phyloP scores from a whole-genome alignment of 2,113 vertebrate species.

The Cololabis saira region DNA sequence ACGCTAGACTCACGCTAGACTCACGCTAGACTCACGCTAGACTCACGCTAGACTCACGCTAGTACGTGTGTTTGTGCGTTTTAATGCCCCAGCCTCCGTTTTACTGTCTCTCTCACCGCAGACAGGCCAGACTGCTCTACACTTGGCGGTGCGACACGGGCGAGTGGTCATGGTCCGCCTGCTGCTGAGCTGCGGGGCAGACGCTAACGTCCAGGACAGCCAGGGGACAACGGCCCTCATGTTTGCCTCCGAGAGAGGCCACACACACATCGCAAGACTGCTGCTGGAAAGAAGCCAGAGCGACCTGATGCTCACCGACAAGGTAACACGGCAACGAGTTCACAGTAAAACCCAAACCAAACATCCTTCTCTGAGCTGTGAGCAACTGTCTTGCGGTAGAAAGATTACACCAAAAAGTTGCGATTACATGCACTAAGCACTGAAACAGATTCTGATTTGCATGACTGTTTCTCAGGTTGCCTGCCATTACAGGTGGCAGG shows the following conservation, averaged over 20 bases:
- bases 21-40: too few species aligned
- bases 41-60: too few species aligned
- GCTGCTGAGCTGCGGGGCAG: constrained; percentile 83
- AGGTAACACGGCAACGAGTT: constrained; percentile 71
- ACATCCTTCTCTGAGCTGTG: too few species aligned
- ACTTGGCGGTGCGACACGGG: constrained; percentile 90
- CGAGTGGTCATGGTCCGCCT: constrained; percentile 86
- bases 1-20: too few species aligned
- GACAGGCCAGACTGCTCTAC: constrained; percentile 90
- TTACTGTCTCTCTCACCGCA: constrained; percentile 38
- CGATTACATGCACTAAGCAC: too few species aligned
- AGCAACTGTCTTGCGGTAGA: too few species aligned
- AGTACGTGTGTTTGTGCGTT: too few species aligned
- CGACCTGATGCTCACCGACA: constrained; percentile 82
- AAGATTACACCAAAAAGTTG: too few species aligned
- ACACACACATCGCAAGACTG: constrained; percentile 84
- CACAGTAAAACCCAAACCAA: too few species aligned
- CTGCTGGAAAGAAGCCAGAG: constrained; percentile 86
- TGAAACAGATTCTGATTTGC: too few species aligned
- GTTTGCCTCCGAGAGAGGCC: constrained; percentile 89
- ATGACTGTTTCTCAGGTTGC: too few species aligned
- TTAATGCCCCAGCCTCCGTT: background rate
- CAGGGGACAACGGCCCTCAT: constrained; percentile 90
- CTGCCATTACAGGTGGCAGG: too few species aligned
- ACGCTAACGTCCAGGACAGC: constrained; percentile 85